phyloP scores from a whole-genome alignment of 2,113 vertebrate species.

The Alosa alosa region DNA sequence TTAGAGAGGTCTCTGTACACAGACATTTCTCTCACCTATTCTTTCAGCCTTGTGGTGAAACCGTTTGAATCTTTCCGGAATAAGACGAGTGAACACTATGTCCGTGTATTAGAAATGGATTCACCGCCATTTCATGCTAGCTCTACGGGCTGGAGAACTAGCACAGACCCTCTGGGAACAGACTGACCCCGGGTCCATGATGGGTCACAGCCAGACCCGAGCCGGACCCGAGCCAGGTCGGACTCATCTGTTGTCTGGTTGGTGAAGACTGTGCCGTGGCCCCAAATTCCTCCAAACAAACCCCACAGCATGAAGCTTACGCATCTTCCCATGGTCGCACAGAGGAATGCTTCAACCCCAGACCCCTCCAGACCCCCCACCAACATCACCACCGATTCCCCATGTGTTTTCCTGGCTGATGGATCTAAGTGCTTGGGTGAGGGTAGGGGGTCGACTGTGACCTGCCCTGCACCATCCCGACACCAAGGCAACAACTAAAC shows the following conservation, averaged over 20 bases:
- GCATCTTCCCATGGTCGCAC: background rate
- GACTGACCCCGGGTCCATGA: background rate
- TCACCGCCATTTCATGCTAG: background rate
- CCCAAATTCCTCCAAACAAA: conserved; percentile 16
- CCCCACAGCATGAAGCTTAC: background rate
- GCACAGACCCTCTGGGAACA: background rate
- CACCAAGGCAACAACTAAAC: background rate
- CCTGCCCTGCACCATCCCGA: background rate
- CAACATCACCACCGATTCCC: no score
- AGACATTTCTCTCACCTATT: background rate
- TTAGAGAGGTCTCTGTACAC: background rate
- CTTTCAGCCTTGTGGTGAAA: background rate
- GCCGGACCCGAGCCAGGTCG: background rate
- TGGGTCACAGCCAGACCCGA: background rate
- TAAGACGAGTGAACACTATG: background rate
- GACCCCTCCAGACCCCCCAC: background rate
- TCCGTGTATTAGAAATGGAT: background rate
- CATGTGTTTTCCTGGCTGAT: background rate
- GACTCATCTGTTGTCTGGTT: background rate
- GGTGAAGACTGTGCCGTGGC: background rate
- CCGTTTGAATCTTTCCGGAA: background rate
- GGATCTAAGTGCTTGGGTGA: background rate
- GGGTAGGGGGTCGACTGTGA: background rate
- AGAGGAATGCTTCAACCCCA: background rate
- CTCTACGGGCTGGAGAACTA: background rate